Percentiles rank a stretch among this genome's conserved stretches.
These are phyloP conservation scores for Caenorhabditis sinica DNA, from an alignment of 2,888 invertebrate genomes.

Conservation along the genomic window DNA sequence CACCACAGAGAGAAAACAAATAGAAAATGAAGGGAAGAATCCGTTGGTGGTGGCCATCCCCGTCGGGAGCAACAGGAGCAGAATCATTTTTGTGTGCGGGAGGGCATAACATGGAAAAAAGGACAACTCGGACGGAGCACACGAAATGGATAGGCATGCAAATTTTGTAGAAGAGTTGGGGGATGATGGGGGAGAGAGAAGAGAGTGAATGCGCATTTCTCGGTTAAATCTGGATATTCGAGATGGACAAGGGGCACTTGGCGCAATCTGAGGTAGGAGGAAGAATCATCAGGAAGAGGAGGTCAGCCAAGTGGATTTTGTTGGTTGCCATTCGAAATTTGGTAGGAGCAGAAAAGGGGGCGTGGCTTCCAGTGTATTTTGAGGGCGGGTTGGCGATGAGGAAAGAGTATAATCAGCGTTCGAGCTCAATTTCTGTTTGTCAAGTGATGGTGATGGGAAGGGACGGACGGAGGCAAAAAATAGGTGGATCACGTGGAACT, in stretches of 20 bases:
- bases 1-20: constrained; percentile 45
- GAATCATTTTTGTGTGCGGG: constrained; percentile 12
- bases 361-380: constrained; percentile 30
- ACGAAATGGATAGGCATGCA: constrained; percentile 62
- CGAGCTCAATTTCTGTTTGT: constrained; percentile 62
- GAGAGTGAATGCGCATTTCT: constrained; percentile 29
- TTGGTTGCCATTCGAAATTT: constrained; percentile 30
- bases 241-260: constrained; percentile 41
- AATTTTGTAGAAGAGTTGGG: constrained; percentile 35
- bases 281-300: constrained; percentile 28
- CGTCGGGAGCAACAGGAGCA: constrained; percentile 45
- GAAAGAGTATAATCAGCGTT: constrained; percentile 52
- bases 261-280: constrained; percentile 29
- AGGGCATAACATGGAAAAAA: constrained; percentile 48
- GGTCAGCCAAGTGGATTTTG: constrained; percentile 50
- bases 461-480: constrained; percentile 26
- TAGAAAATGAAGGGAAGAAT: constrained; percentile 16
- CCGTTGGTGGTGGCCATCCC: constrained; percentile 10
- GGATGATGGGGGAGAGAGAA: background rate
- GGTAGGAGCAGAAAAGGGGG: background rate
- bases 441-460: constrained; percentile 37
- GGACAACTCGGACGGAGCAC: constrained; percentile 14
- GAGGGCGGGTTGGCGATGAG: constrained; percentile 6
- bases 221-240: constrained; percentile 47
- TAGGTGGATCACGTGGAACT: constrained; percentile 55